Base-by-base conservation (phyloP, 2,888 invertebrate species). In the Barypeithes pellucidus region DNA sequence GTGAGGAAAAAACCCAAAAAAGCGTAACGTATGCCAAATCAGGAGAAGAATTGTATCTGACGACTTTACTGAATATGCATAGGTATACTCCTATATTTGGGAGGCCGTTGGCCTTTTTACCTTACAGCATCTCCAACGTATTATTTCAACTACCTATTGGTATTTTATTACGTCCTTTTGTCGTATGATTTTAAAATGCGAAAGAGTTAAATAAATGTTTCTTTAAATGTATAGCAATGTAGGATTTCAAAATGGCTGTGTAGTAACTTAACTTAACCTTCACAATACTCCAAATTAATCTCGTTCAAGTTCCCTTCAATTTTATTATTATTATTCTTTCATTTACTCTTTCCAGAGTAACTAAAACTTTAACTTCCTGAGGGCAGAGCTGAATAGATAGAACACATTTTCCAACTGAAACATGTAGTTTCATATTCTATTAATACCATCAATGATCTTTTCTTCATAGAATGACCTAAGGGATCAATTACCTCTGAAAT, bases 11-110 rank as follows among this genome's bases (percentile, higher is more conserved):
- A 70, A 63, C 62, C 54, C 62, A 12, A 63, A 63, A 70, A 70
- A 63, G 45, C 70, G 70, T 57, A 45, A 16, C 45, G 52, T 36
- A 66, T 72, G 62, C 72, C 72, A 72, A 72, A 72, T 67, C 66
- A 67, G 72, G 72, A 50, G 33, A 72, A 50, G 45, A 72, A 67
- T 29, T 67, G 41, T 65, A 71, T 71, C 63, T 60, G 60, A 66
- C 52, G 71, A 43, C 65, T 63, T 71, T 71, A 62, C 63, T 70
- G 39, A 54, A 61, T 61, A 61, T 61, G 45, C 61, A 61, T 61
- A 20, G 22, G 50, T 50, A 61, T 43, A 61, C 61, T 45, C 61
- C 66, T 57, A 57, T 67, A 59, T 57, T 67, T 57, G 59, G 67
- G 45, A 57, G 59, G 57, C 33, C 67, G 47, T 29, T 67, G 67